Evolutionary conservation across 64 coral and sea anemone species (phyloP), one percentile per base, ranked within the genome.

Genomic region (Montipora efflorescens): DNA sequence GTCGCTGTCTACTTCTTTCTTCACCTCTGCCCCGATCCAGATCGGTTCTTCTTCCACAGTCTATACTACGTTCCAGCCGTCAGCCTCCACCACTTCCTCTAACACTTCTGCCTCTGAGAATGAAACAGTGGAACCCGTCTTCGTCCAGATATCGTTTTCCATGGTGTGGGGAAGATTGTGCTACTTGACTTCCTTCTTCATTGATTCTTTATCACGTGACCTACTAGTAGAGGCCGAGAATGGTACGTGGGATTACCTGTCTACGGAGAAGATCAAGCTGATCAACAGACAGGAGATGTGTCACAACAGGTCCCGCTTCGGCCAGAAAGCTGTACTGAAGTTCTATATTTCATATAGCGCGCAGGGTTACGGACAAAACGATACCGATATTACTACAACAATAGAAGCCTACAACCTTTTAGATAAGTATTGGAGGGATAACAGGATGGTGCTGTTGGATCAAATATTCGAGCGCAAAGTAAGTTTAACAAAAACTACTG

Each of bases 121-220:
- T 64, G 14, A 0, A 3, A 14, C 7, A 12, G 0, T 18, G 9
- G 0, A 64, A 64, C 61, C 61, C 3, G 7, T 62, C 1, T 44
- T 67, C 15, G 10, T 82, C n/a, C 22, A 18, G 6, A 19, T 91
- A n/a, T 36, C 12, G 18, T 82, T 91, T 44, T 45, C 47, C n/a
- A 91, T 82, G 76, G 5, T 50, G 3, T 91, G 90, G 90, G 8
- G 9, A 91, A 18, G 20, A 21, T 83, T 91, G 3, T 91, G 90
- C 75, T 47, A 19, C 18, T 82, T 82, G 15, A 52, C 23, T 7
- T 2, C 48, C 18, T 50, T 79, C 0, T 91, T 91, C 78, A n/a
- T 53, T 45, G 43, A 83, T 2, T 20, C 49, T 4, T 45, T 91
- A 6, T 71, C 90, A 3, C 48, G 23, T 6, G 22, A 90, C 20